Evolutionary conservation across 2,113 vertebrate genomes (phyloP).

Genomic region (Mormoops blainvillei): DNA sequence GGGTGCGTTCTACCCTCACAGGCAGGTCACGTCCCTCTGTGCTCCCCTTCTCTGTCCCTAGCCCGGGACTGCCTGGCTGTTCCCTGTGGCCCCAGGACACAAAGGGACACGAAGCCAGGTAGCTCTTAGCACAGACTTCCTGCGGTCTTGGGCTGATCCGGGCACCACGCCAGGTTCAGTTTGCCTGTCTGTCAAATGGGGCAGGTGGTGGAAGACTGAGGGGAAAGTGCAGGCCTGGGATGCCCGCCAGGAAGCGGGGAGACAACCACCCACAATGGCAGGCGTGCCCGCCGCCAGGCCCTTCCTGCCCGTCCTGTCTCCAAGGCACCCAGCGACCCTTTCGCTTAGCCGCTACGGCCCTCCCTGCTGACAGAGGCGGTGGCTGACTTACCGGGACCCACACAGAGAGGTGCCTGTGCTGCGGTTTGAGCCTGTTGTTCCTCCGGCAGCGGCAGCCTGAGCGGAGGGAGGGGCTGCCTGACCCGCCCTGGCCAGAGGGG

Average conservation of each 20-base stretch:
- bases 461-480: background rate
- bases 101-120: background rate
- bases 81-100: background rate
- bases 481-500: background rate
- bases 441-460: background rate
- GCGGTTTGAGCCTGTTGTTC: background rate
- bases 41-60: background rate
- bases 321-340: background rate
- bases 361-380: background rate
- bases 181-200: background rate
- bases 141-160: background rate
- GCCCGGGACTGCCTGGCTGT: background rate
- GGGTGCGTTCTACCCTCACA: too few species aligned
- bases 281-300: background rate
- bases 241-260: background rate
- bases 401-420: background rate
- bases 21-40: background rate
- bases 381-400: background rate
- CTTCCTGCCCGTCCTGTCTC: background rate
- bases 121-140: background rate
- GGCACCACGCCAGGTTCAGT: background rate
- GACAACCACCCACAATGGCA: background rate
- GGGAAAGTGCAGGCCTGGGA: background rate
- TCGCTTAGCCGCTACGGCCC: fast-evolving
- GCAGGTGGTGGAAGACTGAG: background rate